Conservation (phyloP, 2,113 vertebrate species). For the Chaetorhynchus papuensis region DNA sequence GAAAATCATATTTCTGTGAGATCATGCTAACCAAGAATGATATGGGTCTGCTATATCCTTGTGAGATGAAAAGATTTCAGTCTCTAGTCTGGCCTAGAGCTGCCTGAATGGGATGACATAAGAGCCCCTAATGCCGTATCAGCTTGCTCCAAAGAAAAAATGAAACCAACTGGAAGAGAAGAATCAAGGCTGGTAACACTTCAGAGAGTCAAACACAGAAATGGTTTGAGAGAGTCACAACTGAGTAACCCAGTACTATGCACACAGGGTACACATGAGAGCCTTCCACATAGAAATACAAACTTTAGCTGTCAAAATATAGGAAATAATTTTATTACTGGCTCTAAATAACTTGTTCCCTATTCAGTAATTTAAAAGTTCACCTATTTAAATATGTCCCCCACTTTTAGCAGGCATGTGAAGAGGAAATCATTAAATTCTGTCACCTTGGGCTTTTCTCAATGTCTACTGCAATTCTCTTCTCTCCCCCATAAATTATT, state of each 20-base stretch:
- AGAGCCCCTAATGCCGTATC: not conserved
- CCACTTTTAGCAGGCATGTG: not conserved
- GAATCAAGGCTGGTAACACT: not conserved
- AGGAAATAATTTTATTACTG: not conserved
- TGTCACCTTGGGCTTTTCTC: not conserved
- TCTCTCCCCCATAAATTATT: not conserved
- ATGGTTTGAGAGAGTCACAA: not conserved
- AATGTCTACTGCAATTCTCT: not conserved
- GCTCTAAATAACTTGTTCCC: not conserved
- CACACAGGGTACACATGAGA: not conserved
- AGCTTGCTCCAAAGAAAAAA: not conserved
- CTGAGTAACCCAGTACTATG: not conserved
- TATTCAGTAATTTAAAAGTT: not conserved
- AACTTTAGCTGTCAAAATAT: not conserved
- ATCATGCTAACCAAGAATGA: not conserved
- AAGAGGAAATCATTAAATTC: not conserved
- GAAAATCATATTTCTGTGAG: not conserved
- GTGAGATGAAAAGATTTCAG: not conserved
- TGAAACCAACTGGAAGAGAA: not conserved
- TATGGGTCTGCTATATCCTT: not conserved
- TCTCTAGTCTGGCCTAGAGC: not conserved
- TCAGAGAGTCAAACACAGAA: not conserved
- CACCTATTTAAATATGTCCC: not conserved
- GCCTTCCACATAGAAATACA: not conserved
- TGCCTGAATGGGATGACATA: not conserved